Base-by-base conservation (phyloP, 2,113 vertebrate genomes). In the Rousettus leschenaultii region DNA sequence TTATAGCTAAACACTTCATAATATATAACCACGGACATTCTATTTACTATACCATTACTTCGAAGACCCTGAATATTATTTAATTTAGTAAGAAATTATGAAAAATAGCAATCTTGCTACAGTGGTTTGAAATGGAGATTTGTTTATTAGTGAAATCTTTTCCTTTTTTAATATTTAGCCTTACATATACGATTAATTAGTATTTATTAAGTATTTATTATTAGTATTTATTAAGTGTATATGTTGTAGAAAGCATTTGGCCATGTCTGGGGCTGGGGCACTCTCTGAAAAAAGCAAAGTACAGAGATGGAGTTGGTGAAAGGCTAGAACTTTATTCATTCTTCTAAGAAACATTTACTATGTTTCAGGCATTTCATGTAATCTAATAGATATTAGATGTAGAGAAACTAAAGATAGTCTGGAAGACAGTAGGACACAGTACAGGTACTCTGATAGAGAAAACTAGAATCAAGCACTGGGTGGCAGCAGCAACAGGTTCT, bases 31-130 rank as follows among this genome's bases (percentile, higher is more conserved):
- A 68, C 11, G 88, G 30, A 55, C 92, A 61, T 3, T 71, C 35
- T 73, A 4, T 35, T 80, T 93, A 94, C 22, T 77, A 8, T 66
- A 55, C 5, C 12, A 73, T 90, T 96, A 75, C 57, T 75, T 94
- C 91, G 78, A 91, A 86, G 73, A 74, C 21, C 45, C 30, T 63
- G 43, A 97, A 28, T 74, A 86, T 51, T 71, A 75, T 59, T 94
- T 66, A 82, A 15, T 66, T 91, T 59, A 61, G 24, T 87, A 68
- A 95, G 28, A 88, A 94, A 71, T 84, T 66, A 65, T 82, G 79
- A 57, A 68, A 95, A 95, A 73, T 1, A 77, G 80, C 65, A 45
- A 28, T 74, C 65, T 66, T 71, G 28, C 40, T 85, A 94, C n/a
- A 92, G 11, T 86, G 68, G 19, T 94, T 55, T 66, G 16, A 75